Evolutionary conservation across 2,797 vertebrate genomes (phyloP).

Genomic region (Tenualosa ilisha): DNA sequence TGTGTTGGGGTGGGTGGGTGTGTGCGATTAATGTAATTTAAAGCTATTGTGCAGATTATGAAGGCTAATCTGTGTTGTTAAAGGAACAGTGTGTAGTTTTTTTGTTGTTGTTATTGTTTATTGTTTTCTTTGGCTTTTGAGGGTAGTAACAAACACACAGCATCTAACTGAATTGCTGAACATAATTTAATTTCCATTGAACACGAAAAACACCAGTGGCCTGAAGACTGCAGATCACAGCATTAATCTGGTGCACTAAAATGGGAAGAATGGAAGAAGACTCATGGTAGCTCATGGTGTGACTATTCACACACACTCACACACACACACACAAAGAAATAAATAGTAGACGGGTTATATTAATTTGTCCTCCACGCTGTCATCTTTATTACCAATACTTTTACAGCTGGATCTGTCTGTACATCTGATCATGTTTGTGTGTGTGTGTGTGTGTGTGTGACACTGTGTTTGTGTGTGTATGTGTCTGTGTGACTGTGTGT

Average conservation of each 20-base stretch:
- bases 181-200: neutral
- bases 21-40: neutral
- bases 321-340: neutral
- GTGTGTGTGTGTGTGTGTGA: neutral
- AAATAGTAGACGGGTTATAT: neutral
- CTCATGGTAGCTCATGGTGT: neutral
- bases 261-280: neutral
- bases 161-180: neutral
- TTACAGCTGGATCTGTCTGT: neutral
- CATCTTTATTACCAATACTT: neutral
- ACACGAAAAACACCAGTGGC: neutral
- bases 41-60: neutral
- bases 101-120: too few relatives aligned
- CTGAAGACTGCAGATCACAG: neutral
- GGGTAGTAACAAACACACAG: neutral
- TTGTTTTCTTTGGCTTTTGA: too few relatives aligned
- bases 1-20: neutral
- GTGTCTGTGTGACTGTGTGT: neutral
- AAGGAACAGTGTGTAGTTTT: neutral
- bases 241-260: neutral
- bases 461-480: neutral
- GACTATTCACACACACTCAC: slow-evolving; percentile 25
- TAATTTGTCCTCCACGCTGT: too few relatives aligned
- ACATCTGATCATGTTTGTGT: neutral
- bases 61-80: neutral